These are phyloP conservation scores for Vanessa atalanta DNA, from an alignment of 1,140 invertebrate genomes.

Conservation along the genomic window DNA sequence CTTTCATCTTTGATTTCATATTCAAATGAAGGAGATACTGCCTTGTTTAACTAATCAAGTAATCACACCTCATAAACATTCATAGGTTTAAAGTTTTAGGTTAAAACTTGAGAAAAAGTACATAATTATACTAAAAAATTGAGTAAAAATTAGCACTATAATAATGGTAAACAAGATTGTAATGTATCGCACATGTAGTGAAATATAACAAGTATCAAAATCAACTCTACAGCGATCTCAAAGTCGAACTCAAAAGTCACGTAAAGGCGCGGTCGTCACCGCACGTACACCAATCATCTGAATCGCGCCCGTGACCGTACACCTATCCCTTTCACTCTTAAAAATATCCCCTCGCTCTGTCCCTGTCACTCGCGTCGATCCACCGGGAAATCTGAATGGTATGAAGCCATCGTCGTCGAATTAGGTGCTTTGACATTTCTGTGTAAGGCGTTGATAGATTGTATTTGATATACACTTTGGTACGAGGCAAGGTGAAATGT, in stretches of 20 bases:
- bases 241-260: slow-evolving; percentile 65
- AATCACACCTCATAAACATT: too few relatives aligned
- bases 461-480: slow-evolving; percentile 59
- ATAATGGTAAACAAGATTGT: neutral
- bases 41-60: too few relatives aligned
- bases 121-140: too few relatives aligned
- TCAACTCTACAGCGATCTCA: slow-evolving; percentile 30
- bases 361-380: slow-evolving; percentile 53
- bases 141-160: neutral
- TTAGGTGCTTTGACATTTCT: slow-evolving; percentile 77
- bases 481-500: slow-evolving; percentile 33
- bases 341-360: slow-evolving; percentile 31
- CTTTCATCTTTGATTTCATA: too few relatives aligned
- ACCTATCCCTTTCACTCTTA: slow-evolving; percentile 49
- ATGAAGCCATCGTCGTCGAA: slow-evolving; percentile 56
- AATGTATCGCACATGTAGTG: neutral
- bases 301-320: slow-evolving; percentile 71
- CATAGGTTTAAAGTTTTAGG: too few relatives aligned
- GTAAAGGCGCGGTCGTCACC: slow-evolving; percentile 71
- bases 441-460: slow-evolving; percentile 68
- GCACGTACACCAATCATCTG: slow-evolving; percentile 79
- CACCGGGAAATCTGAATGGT: slow-evolving; percentile 77
- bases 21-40: too few relatives aligned
- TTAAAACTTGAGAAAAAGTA: too few relatives aligned
- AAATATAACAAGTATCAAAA: slow-evolving; percentile 29